Evolutionary conservation across 2,797 vertebrate species (phyloP).

Genomic region (Todus mexicanus): DNA sequence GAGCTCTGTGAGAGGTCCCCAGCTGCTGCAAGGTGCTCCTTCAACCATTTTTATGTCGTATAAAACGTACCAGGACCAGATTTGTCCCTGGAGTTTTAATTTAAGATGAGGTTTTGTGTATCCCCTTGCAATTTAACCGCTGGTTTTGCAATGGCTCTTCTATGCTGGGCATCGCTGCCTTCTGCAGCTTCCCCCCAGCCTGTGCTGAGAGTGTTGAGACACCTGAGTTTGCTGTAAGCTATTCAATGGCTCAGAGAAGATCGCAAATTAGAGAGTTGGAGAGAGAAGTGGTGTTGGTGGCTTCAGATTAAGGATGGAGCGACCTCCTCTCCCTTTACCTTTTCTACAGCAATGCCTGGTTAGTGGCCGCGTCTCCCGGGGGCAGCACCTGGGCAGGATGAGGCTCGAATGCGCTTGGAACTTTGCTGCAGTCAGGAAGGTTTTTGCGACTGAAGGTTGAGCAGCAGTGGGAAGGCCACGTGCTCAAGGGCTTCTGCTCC

Average conservation of each 20-base stretch:
- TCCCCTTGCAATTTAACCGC: background rate
- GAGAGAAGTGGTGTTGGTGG: background rate
- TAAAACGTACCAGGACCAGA: background rate
- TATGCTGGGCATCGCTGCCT: background rate
- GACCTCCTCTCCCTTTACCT: background rate
- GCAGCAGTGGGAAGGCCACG: background rate
- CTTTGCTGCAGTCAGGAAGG: fast-evolving
- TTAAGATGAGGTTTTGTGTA: background rate
- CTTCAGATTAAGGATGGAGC: background rate
- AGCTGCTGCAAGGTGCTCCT: background rate
- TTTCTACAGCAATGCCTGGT: background rate
- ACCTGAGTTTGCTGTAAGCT: background rate
- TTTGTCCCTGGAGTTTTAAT: background rate
- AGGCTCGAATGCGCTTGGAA: background rate
- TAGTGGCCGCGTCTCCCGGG: background rate
- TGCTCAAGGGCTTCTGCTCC: background rate
- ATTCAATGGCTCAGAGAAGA: background rate
- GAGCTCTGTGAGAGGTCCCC: background rate
- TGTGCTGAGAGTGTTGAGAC: background rate
- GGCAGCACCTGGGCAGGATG: background rate
- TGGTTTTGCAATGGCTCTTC: background rate
- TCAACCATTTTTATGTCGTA: background rate
- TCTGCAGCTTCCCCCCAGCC: background rate
- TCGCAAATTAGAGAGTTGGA: background rate
- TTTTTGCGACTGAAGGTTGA: background rate